A percentile compares a stretch with the other conserved stretches of the same genome.
Evolutionary conservation across 2,797 vertebrate genomes (phyloP).

Genomic region (Lates japonicus): DNA sequence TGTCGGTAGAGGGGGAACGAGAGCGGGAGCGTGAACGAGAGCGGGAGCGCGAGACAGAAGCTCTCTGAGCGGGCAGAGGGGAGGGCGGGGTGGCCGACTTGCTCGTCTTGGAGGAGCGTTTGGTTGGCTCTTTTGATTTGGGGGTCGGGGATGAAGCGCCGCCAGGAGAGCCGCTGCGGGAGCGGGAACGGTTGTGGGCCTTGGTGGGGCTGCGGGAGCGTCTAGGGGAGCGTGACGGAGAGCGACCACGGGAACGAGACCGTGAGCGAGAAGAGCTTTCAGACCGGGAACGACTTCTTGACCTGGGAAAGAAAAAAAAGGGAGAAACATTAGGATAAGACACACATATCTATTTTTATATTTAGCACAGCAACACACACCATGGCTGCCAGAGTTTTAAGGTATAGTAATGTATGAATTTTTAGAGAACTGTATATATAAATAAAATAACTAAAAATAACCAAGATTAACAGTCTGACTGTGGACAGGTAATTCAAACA

Average conservation of each 20-base stretch:
- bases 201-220: constrained; percentile 79
- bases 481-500: neutral
- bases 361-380: neutral
- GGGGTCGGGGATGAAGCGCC: constrained; percentile 76
- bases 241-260: constrained; percentile 86
- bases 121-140: constrained; percentile 83
- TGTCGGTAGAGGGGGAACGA: constrained; percentile 90
- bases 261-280: constrained; percentile 93
- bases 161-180: constrained; percentile 88
- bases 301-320: constrained; percentile 62
- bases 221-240: constrained; percentile 82
- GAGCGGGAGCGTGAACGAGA: constrained; percentile 80
- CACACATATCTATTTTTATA: neutral
- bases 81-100: constrained; percentile 76
- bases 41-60: constrained; percentile 81
- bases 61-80: constrained; percentile 68
- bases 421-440: no score
- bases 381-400: no score
- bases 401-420: no score
- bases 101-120: constrained; percentile 80
- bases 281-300: constrained; percentile 92
- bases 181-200: constrained; percentile 85
- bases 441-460: neutral
- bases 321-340: neutral
- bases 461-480: neutral